These are phyloP conservation scores for Pherbina coryleti DNA, from an alignment of 2,888 invertebrate genomes.

Conservation along the genomic window DNA sequence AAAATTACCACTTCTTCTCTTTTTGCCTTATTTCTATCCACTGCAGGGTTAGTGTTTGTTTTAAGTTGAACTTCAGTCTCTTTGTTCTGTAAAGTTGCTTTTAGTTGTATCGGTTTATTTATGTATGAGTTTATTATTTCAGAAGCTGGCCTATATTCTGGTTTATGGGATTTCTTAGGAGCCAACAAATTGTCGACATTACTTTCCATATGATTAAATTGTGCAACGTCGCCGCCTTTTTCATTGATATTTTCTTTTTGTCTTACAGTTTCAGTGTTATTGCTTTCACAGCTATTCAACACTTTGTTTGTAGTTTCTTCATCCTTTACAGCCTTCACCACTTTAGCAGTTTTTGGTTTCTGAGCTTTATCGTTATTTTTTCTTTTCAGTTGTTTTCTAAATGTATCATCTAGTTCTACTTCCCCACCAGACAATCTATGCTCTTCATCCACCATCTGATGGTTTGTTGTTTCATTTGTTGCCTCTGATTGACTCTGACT, in stretches of 20 bases:
- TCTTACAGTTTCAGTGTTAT: background rate
- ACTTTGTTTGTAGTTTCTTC: background rate
- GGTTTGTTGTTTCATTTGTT: slow-evolving; percentile 1
- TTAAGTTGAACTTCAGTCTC: too few relatives aligned
- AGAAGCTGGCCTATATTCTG: too few relatives aligned
- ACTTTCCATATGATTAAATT: too few relatives aligned
- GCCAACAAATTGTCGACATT: too few relatives aligned
- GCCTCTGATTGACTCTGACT: slow-evolving; percentile 46
- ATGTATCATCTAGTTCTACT: background rate
- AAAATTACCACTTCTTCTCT: too few relatives aligned
- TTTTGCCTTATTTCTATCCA: too few relatives aligned
- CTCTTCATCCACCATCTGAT: slow-evolving; percentile 54
- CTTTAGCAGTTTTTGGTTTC: background rate
- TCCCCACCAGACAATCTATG: background rate
- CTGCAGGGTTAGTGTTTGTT: too few relatives aligned
- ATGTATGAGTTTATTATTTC: too few relatives aligned
- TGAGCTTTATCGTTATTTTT: background rate
- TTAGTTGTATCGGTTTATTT: too few relatives aligned
- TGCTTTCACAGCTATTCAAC: background rate
- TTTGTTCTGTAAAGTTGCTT: too few relatives aligned
- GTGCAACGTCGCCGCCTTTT: background rate
- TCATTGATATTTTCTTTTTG: background rate
- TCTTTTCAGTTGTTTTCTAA: background rate
- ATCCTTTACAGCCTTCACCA: background rate
- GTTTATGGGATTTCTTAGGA: too few relatives aligned